phyloP scores from a whole-genome alignment of 2,888 invertebrate species.

The Chrysopilus asiliformis region DNA sequence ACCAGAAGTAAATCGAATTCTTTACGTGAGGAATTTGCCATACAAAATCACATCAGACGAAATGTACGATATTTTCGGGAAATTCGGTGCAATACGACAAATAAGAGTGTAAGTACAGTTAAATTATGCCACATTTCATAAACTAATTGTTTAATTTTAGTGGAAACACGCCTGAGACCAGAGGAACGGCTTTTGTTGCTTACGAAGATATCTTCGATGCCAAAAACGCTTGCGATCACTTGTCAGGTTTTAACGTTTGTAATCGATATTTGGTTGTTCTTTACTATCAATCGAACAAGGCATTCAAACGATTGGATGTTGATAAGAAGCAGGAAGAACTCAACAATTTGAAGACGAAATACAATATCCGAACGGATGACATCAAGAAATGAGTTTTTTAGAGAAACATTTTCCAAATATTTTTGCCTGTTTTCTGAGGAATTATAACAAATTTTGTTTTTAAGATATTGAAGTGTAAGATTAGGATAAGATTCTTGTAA shows the following conservation, averaged over 20 bases:
- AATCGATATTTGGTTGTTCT: constrained; percentile 97
- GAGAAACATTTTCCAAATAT: too few relatives aligned
- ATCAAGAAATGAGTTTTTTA: constrained; percentile 40
- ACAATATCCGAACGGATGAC: constrained; percentile 57
- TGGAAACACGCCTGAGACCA: constrained; percentile 93
- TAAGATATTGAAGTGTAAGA: too few relatives aligned
- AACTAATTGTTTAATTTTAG: constrained; percentile 39
- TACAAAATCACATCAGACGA: constrained; percentile 99
- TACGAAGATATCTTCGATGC: constrained; percentile 99
- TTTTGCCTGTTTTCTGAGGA: too few relatives aligned
- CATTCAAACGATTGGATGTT: constrained; percentile 88
- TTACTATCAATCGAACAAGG: constrained; percentile 93
- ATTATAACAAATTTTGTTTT: too few relatives aligned
- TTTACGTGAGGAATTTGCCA: constrained; percentile 93
- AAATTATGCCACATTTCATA: constrained; percentile 1
- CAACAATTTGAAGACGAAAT: constrained; percentile 89
- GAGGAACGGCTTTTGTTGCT: constrained; percentile 98
- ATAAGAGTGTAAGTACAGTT: constrained; percentile 76
- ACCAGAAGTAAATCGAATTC: constrained; percentile 94
- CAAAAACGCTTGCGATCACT: constrained; percentile 98
- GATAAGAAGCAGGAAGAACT: constrained; percentile 94
- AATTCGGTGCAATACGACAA: constrained; percentile 98
- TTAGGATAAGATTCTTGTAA: too few relatives aligned
- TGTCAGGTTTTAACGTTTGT: constrained; percentile 98
- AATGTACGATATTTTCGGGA: constrained; percentile 99